A percentile compares a stretch with the other conserved stretches of the same genome.
These are phyloP conservation scores for Vespertilio murinus DNA, from an alignment of 2,797 vertebrate species.

Conservation along the genomic window DNA sequence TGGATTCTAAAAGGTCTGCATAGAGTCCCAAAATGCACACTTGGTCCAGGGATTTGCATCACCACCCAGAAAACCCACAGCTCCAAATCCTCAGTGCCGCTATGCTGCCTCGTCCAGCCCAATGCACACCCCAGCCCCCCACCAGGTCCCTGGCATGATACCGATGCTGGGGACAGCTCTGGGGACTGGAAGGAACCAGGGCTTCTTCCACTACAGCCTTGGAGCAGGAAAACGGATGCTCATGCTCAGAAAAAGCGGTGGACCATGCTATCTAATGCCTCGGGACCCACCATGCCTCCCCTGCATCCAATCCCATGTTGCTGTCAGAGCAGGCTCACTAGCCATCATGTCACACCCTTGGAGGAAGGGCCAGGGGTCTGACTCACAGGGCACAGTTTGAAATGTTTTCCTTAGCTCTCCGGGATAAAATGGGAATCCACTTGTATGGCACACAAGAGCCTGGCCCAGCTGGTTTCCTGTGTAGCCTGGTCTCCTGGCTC, in stretches of 20 bases:
- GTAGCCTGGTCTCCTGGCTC: neutral
- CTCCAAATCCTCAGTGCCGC: neutral
- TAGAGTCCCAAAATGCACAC: neutral
- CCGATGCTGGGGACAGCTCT: neutral
- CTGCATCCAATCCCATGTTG: too few species aligned
- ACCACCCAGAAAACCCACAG: neutral
- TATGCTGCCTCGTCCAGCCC: neutral
- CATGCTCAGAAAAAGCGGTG: neutral
- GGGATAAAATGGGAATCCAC: neutral
- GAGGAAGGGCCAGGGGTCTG: too few species aligned
- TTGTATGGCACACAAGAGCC: neutral
- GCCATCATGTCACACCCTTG: too few species aligned
- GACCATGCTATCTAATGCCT: too few species aligned
- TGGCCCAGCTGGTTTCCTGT: neutral
- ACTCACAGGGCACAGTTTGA: neutral
- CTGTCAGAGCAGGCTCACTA: neutral
- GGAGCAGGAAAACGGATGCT: neutral
- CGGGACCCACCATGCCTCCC: rapidly evolving
- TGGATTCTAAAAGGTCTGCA: neutral
- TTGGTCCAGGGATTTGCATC: neutral
- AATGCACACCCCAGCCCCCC: neutral
- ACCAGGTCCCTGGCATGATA: rapidly evolving
- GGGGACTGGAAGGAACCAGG: neutral
- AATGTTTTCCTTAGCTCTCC: neutral
- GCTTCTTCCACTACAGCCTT: neutral